Base-by-base conservation (phyloP, 2,797 vertebrate species). In the Ctenopoma kingsleyae region DNA sequence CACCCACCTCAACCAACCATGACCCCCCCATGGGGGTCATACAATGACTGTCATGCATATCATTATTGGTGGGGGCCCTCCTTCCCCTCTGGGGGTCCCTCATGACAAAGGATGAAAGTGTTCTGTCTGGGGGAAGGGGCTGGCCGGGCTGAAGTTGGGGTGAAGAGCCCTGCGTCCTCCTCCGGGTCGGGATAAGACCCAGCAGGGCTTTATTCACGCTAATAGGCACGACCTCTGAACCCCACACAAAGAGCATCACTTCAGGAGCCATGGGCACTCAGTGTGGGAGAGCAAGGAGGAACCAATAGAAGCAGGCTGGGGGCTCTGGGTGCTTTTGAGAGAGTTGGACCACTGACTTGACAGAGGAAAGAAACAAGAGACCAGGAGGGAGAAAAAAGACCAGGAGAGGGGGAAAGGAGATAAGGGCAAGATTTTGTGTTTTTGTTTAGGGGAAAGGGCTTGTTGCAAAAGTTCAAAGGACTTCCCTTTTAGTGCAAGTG, bases 21-120 rank as follows among this genome's bases (percentile, higher is more conserved):
- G 87, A 90, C 91, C 89, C 87, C 89, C 89, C 91, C 82, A 82
- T 86, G 82, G 64, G 80, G 91, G 90, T 92, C 87, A 92, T 87
- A 94, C 93, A 94, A 94, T 93, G 91, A 90, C 93, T 91, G 92
- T 90, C 93, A 93, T 92, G 92, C 91, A 95, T 97, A 95, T 96
- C 95, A 98, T 98, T 98, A 97, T 97, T 96, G 92, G 91, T 86
- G 89, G 93, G 88, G 94, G 93, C 94, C 89, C 86, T 87, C 89
- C 95, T 94, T 95, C 93, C 95, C 94, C 95, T 95, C 93, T 93
- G 92, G 93, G 96, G 94, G 95, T 91, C 86, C 94, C 95, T 92
- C 87, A 74, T 83, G 78, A 97, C 95, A 97, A 97, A 95, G 95
- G 96, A 97, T 96, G 95, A 97, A 97, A 97, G 96, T 95, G 94